Base-by-base conservation (phyloP, 23 tunicate species). In the Halocynthia aurantium region DNA sequence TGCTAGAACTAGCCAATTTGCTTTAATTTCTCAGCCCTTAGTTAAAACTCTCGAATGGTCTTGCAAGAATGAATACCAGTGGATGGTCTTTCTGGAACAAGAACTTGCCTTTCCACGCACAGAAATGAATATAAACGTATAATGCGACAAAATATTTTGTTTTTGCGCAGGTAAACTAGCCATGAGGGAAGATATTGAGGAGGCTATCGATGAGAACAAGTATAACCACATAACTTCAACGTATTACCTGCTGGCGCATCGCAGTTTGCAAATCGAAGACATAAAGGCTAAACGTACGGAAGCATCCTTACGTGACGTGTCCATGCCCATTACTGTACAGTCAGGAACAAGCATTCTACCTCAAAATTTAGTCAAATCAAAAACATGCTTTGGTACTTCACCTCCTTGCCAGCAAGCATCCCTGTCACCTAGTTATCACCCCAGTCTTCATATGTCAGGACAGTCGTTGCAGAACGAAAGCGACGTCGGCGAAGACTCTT, bases 141-240 rank as follows among this genome's bases (percentile, higher is more conserved):
- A 31, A 1, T 31, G 61, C 5, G 4, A 10, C 20, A 50, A 9
- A 18, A 10, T 49, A 7, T 63, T 61, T 50, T 62, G 17, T 53
- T 2, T 7, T n/a, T 9, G 69, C 65, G 20, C 72, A 85, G 99
- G 79, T 0, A 58, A 88, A 15, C 62, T 84, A 12, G 95, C 87
- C 9, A 63, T 77, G 8, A 63, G 82, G 22, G 96, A 71, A 15
- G 99, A 94, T 65, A 94, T 94, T 13, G 70, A 75, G 13, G 56
- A 62, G 53, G 89, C 95, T 8, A 62, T 94, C 5, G 60, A 75
- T 12, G 90, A 94, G 51, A 87, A 94, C 56, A 84, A 84, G 7
- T 94, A 94, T 57, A 93, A 88, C 52, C 96, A 88, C 82, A 88
- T 94, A 61, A 88, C 99, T 8, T 85, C 99, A 22, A 84, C 99